These are phyloP conservation scores for Cephalopterus ornatus DNA, from an alignment of 2,113 vertebrate species.

Conservation along the genomic window DNA sequence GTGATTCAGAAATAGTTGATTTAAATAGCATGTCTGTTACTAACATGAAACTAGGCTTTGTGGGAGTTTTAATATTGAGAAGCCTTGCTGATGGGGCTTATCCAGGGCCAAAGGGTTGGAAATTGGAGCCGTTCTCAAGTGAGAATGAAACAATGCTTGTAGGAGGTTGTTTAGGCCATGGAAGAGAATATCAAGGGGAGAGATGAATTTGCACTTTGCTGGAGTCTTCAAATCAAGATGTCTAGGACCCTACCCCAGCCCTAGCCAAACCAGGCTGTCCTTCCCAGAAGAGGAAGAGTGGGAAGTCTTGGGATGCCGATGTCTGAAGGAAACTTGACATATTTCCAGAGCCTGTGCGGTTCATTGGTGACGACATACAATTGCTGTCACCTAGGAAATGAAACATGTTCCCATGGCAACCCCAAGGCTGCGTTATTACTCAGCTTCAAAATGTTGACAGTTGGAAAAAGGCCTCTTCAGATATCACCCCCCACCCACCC, in stretches of 20 bases:
- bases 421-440: slow-evolving; percentile 67
- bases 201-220: not conserved
- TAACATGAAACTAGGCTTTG: not conserved
- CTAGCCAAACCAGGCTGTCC: not conserved
- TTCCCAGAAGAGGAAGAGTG: not conserved
- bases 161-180: not conserved
- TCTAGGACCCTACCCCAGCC: not conserved
- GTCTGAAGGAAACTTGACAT: slow-evolving; percentile 15
- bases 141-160: not conserved
- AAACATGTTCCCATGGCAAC: slow-evolving; percentile 77
- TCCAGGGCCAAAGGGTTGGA: not conserved
- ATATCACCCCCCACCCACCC: not conserved
- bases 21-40: not conserved
- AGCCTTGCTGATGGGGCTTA: not conserved
- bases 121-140: not conserved
- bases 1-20: not conserved
- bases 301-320: not conserved
- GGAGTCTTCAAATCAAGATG: not conserved
- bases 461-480: slow-evolving; percentile 40
- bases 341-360: slow-evolving; percentile 57
- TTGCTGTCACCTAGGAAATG: slow-evolving; percentile 78
- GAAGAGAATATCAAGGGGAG: not conserved
- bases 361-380: slow-evolving; percentile 70
- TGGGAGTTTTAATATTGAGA: not conserved
- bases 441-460: slow-evolving; percentile 66